Conservation (phyloP, 1,140 invertebrate species). For the Cydia amplana region DNA sequence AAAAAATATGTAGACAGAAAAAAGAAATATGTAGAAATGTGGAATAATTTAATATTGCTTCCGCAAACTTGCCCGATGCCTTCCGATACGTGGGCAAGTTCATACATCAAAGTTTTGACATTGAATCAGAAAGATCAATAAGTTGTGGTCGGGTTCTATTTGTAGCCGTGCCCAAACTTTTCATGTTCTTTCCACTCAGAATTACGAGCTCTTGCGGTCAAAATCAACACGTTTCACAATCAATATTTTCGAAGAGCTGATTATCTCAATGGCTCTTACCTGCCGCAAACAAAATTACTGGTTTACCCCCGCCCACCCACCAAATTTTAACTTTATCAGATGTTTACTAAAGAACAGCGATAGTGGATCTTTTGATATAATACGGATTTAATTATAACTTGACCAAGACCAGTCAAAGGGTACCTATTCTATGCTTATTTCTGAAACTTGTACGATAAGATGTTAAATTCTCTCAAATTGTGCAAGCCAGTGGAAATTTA, state of each 20-base stretch:
- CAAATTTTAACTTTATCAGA: conserved; percentile 19
- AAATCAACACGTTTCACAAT: not conserved
- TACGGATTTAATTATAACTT: not conserved
- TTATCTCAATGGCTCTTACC: not conserved
- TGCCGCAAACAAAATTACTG: not conserved
- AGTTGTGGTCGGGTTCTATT: not conserved
- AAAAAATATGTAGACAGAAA: not conserved
- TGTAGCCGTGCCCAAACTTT: too few relatives aligned
- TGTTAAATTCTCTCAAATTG: too few relatives aligned
- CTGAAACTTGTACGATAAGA: too few relatives aligned
- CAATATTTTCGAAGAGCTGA: not conserved
- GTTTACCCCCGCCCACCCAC: not conserved
- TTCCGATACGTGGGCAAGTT: not conserved
- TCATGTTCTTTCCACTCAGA: too few relatives aligned
- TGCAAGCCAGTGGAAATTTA: too few relatives aligned
- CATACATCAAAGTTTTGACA: not conserved
- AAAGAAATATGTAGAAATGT: too few relatives aligned
- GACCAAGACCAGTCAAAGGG: not conserved
- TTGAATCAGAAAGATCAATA: not conserved
- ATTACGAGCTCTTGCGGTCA: too few relatives aligned
- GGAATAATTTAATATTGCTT: not conserved
- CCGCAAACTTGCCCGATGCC: not conserved
- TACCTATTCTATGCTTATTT: not conserved
- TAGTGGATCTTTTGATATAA: not conserved
- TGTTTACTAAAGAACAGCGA: not conserved